phyloP scores from a whole-genome alignment of 2,113 vertebrate species.

The Regulus satrapa region DNA sequence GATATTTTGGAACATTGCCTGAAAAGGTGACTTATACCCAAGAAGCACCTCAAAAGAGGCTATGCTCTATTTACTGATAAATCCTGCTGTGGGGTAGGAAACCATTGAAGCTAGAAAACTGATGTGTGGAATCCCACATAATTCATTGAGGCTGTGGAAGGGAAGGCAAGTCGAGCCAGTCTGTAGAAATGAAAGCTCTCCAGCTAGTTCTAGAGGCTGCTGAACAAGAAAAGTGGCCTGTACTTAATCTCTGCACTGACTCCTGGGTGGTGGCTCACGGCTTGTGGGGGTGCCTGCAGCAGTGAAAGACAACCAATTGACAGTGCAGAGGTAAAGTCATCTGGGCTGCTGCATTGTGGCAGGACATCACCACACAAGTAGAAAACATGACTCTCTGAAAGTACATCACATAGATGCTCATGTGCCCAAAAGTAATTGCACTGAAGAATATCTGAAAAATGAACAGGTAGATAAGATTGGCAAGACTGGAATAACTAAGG shows the following conservation, averaged over 20 bases:
- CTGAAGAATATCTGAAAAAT: background rate
- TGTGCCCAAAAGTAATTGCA: background rate
- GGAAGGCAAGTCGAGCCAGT: background rate
- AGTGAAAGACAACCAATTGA: background rate
- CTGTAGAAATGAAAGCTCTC: background rate
- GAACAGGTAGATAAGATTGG: background rate
- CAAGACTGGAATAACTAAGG: background rate
- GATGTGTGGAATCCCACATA: background rate
- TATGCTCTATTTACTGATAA: background rate
- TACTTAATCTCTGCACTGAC: background rate
- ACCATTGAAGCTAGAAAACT: background rate
- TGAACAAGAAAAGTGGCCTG: background rate
- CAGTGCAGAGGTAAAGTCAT: background rate
- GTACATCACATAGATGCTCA: accelerated
- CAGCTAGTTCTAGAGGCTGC: background rate
- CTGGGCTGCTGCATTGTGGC: background rate
- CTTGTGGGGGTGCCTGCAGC: background rate
- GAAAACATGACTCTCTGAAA: background rate
- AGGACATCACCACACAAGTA: background rate
- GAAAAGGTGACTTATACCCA: background rate
- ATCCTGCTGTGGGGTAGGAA: background rate
- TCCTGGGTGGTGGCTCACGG: background rate
- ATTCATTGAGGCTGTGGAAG: background rate
- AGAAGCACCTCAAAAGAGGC: background rate
- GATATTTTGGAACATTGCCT: background rate